Conservation (phyloP, 2,113 vertebrate genomes). For the Lepus europaeus region DNA sequence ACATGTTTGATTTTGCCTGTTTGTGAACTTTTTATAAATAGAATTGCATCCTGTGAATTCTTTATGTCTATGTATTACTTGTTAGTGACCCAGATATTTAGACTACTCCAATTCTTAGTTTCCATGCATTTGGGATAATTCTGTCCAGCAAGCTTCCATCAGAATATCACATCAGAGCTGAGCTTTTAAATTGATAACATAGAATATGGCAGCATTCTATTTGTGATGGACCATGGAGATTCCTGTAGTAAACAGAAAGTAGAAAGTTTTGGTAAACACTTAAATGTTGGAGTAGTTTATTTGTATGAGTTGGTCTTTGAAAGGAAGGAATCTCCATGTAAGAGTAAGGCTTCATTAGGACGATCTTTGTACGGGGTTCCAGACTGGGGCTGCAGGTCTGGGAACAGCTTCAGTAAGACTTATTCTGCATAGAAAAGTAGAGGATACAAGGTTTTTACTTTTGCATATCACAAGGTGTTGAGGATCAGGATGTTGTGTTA, state of each 20-base stretch:
- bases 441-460: too few species aligned
- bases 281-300: neutral
- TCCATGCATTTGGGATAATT: neutral
- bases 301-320: too few species aligned
- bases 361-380: too few species aligned
- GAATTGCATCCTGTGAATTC: neutral
- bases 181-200: neutral
- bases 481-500: too few species aligned
- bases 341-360: too few species aligned
- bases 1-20: neutral
- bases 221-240: neutral
- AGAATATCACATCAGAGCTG: neutral
- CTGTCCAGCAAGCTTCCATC: neutral
- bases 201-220: rapidly evolving
- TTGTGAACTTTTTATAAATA: neutral
- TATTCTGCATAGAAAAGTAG: too few species aligned
- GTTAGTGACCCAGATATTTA: neutral
- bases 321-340: too few species aligned
- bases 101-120: neutral
- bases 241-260: neutral
- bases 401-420: too few species aligned
- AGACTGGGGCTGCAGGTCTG: too few species aligned
- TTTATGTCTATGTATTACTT: slow-evolving; percentile 2
- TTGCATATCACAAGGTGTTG: too few species aligned
- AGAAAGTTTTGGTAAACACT: neutral